Percentiles rank a stretch among this genome's conserved stretches.
phyloP scores from a whole-genome alignment of 2,113 vertebrate genomes.

The Apus apus region DNA sequence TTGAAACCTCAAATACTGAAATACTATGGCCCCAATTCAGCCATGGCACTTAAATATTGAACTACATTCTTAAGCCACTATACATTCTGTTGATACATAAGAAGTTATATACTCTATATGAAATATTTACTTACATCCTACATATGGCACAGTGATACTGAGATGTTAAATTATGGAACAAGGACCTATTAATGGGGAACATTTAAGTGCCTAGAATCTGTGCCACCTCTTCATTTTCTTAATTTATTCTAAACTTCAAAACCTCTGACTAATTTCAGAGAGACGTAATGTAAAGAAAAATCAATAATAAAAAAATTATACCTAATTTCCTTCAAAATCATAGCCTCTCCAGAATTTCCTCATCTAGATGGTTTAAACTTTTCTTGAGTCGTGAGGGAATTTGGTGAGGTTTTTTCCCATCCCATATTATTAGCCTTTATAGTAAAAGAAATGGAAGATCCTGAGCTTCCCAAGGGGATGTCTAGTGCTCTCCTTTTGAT shows the following conservation, averaged over 20 bases:
- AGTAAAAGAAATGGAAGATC: neutral
- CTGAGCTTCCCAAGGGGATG: neutral
- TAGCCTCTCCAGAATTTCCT: neutral
- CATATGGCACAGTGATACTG: neutral
- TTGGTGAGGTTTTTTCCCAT: neutral
- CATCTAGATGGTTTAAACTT: neutral
- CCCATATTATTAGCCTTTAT: neutral
- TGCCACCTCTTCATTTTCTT: neutral
- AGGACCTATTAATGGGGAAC: neutral
- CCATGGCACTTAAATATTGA: neutral
- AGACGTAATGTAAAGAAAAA: neutral
- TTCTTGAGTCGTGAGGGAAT: neutral
- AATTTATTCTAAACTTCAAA: neutral
- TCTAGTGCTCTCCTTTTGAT: neutral
- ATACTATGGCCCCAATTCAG: neutral
- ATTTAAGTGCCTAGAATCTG: neutral
- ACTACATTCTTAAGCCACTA: neutral
- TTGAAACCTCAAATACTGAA: neutral
- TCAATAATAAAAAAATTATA: neutral
- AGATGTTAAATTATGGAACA: neutral
- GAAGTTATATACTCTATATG: neutral
- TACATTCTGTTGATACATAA: neutral
- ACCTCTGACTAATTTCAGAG: neutral
- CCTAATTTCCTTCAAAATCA: neutral
- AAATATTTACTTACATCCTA: neutral